Evolutionary conservation across 2,888 invertebrate species (phyloP), one percentile per base, ranked within the genome.

Genomic region (Pollenia griseotomentosa): DNA sequence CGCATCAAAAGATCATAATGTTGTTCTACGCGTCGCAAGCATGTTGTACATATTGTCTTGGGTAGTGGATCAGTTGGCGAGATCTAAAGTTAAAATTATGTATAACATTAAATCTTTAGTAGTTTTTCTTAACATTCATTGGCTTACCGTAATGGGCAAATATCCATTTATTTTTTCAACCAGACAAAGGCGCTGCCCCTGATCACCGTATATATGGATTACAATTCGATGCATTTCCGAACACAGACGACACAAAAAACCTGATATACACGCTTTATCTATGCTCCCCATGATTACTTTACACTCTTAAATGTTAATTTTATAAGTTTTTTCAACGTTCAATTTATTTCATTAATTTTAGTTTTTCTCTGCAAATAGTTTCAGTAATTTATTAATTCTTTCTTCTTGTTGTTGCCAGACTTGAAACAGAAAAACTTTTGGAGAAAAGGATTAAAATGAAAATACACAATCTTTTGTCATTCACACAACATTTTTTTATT

Each of bases 241-340:
- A 93, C 97, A 97, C 86, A 97, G 94, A 91, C 97, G 95, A 94
- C 97, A 97, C 91, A 97, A 96, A 94, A 97, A 97, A 89, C 97
- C 97, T 74, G 97, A 96, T 91, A 97, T 95, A 89, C 96, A 95
- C 75, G 96, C 97, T 94, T 96, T 96, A 90, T 96, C 96, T 90
- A 96, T 95, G 92, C 97, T 97, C 68, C 97, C 97, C 97, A 97
- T 97, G 40, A 23, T 79, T 71, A 10, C 3, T 10, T n/a, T 55
- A 44, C 33, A 33, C 1, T 53, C 44, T 66, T 57, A 51, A 33
- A 73, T 10, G 0, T 63, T 16, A 40, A 16, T n/a, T 53, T 53
- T 70, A 23, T 16, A 6, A 10, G 59, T 23, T 16, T 48, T 11
- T 44, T 16, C 6, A 33, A 33, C 11, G 14, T 14, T 33, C 3